Evolutionary conservation across 2,113 vertebrate species (phyloP).

Genomic region (Australoheros scitulus): DNA sequence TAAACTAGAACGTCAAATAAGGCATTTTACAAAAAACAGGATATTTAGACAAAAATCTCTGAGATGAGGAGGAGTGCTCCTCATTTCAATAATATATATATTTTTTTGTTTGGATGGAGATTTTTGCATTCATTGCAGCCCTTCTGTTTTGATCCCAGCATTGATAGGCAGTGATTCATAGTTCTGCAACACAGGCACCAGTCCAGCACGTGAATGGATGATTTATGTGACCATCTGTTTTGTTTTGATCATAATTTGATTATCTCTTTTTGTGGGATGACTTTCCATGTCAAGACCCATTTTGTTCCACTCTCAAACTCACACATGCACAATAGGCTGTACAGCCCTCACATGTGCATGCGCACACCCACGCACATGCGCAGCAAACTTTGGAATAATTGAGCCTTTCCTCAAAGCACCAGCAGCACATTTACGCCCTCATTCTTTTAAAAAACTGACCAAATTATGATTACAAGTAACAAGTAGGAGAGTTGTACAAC

Average conservation of each 20-base stretch:
- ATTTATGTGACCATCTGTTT: constrained; percentile 76
- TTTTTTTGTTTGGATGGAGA: neutral
- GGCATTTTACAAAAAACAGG: neutral
- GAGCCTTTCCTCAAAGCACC: constrained; percentile 44
- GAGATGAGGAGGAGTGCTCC: neutral
- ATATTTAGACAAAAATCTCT: neutral
- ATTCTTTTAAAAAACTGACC: constrained; percentile 60
- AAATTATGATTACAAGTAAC: constrained; percentile 72
- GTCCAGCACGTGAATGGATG: constrained; percentile 72
- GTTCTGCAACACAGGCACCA: constrained; percentile 64
- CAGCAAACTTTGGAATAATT: constrained; percentile 56
- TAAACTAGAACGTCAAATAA: neutral
- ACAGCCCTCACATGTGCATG: neutral
- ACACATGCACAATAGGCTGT: neutral
- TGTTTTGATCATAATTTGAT: constrained; percentile 72
- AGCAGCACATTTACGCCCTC: constrained; percentile 32
- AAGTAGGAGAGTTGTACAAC: constrained; percentile 60
- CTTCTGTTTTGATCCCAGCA: constrained; percentile 60
- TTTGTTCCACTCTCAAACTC: neutral
- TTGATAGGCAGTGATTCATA: constrained; percentile 72
- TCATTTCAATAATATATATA: constrained; percentile 1
- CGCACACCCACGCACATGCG: constrained; percentile 7
- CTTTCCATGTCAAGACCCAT: constrained; percentile 56
- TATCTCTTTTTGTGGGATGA: constrained; percentile 62
- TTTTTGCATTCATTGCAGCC: constrained; percentile 48